Evolutionary conservation across 2,888 invertebrate genomes (phyloP).

Genomic region (Erynnis tages): DNA sequence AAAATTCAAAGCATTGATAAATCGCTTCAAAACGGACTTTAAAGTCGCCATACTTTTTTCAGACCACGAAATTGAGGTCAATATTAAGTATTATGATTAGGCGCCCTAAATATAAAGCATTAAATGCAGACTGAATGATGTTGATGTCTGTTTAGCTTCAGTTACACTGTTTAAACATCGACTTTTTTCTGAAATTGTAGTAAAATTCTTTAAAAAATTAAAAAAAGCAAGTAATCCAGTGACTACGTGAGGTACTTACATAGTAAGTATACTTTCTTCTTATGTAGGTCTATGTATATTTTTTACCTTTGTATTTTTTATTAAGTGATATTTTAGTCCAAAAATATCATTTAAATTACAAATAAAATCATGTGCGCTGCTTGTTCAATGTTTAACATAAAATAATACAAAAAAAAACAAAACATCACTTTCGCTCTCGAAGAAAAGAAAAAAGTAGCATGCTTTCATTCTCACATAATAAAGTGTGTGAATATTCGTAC

Average conservation of each 20-base stretch:
- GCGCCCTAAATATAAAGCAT: background rate
- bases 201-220: too few relatives aligned
- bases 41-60: constrained; percentile 4
- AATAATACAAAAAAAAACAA: constrained; percentile 2
- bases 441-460: constrained; percentile 13
- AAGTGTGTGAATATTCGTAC: constrained; percentile 6
- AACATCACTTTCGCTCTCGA: constrained; percentile 15
- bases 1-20: background rate
- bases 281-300: too few relatives aligned
- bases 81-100: background rate
- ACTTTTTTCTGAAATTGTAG: too few relatives aligned
- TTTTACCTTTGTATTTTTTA: too few relatives aligned
- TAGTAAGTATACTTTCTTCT: too few relatives aligned
- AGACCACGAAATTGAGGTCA: constrained; percentile 5
- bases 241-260: too few relatives aligned
- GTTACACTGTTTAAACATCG: too few relatives aligned
- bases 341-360: too few relatives aligned
- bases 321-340: too few relatives aligned
- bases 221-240: too few relatives aligned
- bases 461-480: constrained; percentile 11
- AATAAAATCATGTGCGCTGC: background rate
- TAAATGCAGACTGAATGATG: background rate
- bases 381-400: constrained; percentile 11
- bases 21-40: background rate
- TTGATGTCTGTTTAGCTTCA: background rate